phyloP scores from a whole-genome alignment of 2,888 invertebrate genomes.

The Bursaphelenchus okinawaensis region DNA sequence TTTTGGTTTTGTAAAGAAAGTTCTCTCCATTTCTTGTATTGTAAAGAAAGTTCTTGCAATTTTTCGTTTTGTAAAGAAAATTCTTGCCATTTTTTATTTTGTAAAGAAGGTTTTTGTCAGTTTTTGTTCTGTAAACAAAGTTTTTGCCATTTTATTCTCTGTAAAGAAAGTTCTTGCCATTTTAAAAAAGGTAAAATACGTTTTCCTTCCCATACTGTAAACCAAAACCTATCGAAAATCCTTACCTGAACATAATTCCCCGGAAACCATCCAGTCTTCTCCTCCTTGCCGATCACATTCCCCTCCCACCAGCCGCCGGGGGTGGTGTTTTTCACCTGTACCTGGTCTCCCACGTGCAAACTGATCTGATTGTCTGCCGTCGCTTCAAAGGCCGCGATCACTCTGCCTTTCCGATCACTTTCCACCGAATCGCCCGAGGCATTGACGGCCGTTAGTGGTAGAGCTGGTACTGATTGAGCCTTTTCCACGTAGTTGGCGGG shows the following conservation, averaged over 20 bases:
- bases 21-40: no score
- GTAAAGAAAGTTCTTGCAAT: no score
- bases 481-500: conserved; percentile 84
- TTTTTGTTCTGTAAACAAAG: no score
- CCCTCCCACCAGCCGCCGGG: conserved; percentile 95
- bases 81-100: no score
- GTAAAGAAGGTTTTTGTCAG: no score
- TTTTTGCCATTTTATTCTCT: no score
- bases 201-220: background rate
- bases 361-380: conserved; percentile 75
- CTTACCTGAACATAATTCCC: conserved; percentile 84
- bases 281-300: conserved; percentile 69
- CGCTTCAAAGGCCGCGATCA: conserved; percentile 32
- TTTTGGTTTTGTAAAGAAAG: no score
- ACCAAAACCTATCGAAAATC: background rate
- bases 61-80: no score
- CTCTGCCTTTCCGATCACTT: conserved; percentile 25
- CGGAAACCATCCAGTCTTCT: conserved; percentile 92
- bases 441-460: background rate
- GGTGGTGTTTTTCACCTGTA: conserved; percentile 29
- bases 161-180: no score
- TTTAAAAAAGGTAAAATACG: no score
- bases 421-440: conserved; percentile 3
- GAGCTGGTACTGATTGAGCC: background rate
- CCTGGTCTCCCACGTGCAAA: conserved; percentile 78